A percentile compares a stretch with the other conserved stretches of the same genome.
These are phyloP conservation scores for Xenus cinereus DNA, from an alignment of 2,113 vertebrate species.

Conservation along the genomic window DNA sequence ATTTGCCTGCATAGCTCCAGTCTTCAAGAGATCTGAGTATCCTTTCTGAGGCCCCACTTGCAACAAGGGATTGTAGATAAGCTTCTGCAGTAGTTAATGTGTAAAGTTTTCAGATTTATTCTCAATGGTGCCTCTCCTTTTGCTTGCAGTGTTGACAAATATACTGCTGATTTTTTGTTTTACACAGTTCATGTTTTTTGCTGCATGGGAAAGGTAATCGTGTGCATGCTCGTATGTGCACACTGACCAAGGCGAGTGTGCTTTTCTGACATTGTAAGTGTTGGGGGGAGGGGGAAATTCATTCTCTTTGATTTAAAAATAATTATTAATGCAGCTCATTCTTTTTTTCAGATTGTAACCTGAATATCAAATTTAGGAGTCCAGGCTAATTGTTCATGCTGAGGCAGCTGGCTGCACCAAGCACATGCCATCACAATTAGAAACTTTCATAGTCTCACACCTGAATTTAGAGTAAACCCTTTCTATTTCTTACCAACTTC, in stretches of 20 bases:
- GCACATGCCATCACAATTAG: not conserved
- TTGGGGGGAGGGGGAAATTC: accelerated
- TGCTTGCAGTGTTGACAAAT: not conserved
- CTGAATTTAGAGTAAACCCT: not conserved
- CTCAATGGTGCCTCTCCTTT: not conserved
- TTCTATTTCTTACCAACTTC: not conserved
- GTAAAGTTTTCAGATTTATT: not conserved
- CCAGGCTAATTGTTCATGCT: not conserved
- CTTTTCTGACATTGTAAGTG: not conserved
- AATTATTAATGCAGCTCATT: not conserved
- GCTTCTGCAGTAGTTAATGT: constrained; percentile 23
- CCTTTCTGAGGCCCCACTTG: constrained; percentile 35
- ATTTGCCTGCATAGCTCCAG: not conserved
- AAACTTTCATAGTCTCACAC: not conserved
- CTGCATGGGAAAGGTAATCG: not conserved
- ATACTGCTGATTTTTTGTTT: not conserved
- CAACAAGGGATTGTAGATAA: constrained; percentile 20
- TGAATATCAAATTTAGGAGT: not conserved
- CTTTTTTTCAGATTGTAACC: not conserved
- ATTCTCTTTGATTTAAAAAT: not conserved
- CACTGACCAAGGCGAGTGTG: not conserved
- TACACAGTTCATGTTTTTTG: not conserved
- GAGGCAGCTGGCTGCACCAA: not conserved
- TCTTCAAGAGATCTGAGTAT: constrained; percentile 44
- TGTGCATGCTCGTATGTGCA: not conserved